Conservation (phyloP, 1,140 invertebrate species). For the Mizuhopecten yessoensis region DNA sequence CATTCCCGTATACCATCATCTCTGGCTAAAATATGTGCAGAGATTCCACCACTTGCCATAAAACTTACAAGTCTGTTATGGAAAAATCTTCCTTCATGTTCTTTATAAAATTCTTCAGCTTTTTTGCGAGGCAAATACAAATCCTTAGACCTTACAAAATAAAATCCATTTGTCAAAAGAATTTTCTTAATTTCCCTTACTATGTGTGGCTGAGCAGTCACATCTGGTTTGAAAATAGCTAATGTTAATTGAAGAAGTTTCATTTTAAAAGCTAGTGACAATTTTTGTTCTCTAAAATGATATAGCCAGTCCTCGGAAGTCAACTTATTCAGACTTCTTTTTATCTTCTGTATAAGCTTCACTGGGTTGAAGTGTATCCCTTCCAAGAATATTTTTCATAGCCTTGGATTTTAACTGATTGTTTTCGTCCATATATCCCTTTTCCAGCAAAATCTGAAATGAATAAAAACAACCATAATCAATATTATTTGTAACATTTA, state of each 20-base stretch:
- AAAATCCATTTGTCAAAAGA: slow-evolving; percentile 90
- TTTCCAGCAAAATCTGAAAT: background rate
- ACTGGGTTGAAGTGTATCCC: background rate
- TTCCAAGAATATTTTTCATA: background rate
- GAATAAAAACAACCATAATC: background rate
- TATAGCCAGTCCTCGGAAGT: background rate
- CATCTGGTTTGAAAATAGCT: slow-evolving; percentile 81
- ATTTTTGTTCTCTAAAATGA: background rate
- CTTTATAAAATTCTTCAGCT: slow-evolving; percentile 91
- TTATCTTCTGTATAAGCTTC: background rate
- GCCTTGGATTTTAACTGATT: slow-evolving; percentile 4
- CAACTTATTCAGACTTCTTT: background rate
- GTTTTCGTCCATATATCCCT: slow-evolving; percentile 11
- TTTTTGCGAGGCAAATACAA: slow-evolving; percentile 86
- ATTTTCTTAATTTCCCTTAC: slow-evolving; percentile 83
- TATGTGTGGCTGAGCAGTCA: slow-evolving; percentile 77
- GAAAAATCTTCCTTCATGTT: slow-evolving; percentile 94
- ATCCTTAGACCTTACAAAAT: slow-evolving; percentile 89
- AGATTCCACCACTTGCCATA: slow-evolving; percentile 93
- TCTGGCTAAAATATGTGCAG: slow-evolving; percentile 90
- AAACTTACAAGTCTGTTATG: slow-evolving; percentile 93
- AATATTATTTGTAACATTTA: too few species aligned
- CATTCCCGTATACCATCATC: slow-evolving; percentile 91
- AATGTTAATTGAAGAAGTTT: slow-evolving; percentile 76
- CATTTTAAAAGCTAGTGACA: background rate